phyloP scores from a whole-genome alignment of 2,888 invertebrate genomes.

The Xestia c-nigrum region DNA sequence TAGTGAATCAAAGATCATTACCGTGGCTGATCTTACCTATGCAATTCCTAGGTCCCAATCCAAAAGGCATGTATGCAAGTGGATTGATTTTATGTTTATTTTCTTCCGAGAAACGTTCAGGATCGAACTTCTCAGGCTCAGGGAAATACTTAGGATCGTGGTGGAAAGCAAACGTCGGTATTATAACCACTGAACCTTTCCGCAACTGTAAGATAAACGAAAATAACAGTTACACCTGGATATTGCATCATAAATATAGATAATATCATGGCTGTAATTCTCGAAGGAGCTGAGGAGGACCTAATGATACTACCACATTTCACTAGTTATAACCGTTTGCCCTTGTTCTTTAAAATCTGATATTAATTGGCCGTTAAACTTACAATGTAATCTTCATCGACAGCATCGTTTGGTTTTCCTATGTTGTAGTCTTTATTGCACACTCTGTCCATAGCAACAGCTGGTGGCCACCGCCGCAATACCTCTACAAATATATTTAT shows the following conservation, averaged over 20 bases:
- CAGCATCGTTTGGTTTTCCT: constrained; percentile 74
- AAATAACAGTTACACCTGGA: background rate
- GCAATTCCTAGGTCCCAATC: constrained; percentile 91
- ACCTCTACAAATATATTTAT: constrained; percentile 72
- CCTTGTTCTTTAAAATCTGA: background rate
- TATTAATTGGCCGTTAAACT: constrained; percentile 17
- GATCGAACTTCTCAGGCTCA: constrained; percentile 90
- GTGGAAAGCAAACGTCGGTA: constrained; percentile 86
- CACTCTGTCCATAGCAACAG: constrained; percentile 80
- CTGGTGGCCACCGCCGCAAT: constrained; percentile 86
- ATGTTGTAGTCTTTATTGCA: constrained; percentile 88
- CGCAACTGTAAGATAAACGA: constrained; percentile 68
- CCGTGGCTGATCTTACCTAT: constrained; percentile 83
- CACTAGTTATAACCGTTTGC: background rate
- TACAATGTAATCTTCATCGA: constrained; percentile 8
- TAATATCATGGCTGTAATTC: background rate
- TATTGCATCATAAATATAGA: background rate
- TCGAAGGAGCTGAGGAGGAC: background rate
- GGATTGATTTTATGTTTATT: constrained; percentile 85
- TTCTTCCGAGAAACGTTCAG: constrained; percentile 90
- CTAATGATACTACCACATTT: background rate
- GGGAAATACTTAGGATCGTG: constrained; percentile 88
- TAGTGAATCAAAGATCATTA: background rate
- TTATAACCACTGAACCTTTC: constrained; percentile 74
- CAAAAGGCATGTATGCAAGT: constrained; percentile 88